These are phyloP conservation scores for Grantiella picta DNA, from an alignment of 2,113 vertebrate species.

Conservation along the genomic window DNA sequence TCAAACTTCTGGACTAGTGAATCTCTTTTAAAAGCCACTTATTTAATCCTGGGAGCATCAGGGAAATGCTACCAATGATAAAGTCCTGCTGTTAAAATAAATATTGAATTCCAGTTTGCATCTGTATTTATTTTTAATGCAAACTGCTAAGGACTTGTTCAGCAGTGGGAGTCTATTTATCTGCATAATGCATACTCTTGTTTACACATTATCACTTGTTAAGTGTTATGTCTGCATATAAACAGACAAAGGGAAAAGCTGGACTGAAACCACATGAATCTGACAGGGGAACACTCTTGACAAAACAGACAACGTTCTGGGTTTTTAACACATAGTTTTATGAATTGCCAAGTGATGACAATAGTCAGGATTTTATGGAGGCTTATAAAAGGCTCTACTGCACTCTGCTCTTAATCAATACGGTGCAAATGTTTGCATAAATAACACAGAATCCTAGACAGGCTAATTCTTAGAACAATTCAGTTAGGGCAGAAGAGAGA, in stretches of 20 bases:
- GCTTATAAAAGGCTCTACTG: neutral
- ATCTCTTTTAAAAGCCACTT: constrained; percentile 57
- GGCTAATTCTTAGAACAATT: neutral
- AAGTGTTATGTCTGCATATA: constrained; percentile 14
- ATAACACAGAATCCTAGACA: neutral
- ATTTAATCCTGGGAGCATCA: constrained; percentile 46
- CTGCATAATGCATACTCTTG: constrained; percentile 46
- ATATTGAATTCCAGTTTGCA: constrained; percentile 40
- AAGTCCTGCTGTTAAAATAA: constrained; percentile 68
- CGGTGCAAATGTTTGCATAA: neutral
- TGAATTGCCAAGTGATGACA: constrained; percentile 29
- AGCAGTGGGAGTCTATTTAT: constrained; percentile 66
- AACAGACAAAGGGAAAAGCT: constrained; percentile 41
- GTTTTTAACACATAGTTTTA: constrained; percentile 25
- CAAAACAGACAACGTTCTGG: neutral
- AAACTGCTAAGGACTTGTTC: constrained; percentile 46
- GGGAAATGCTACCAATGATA: constrained; percentile 58
- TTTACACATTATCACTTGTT: constrained; percentile 62
- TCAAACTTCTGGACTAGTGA: constrained; percentile 41
- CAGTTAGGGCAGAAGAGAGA: neutral
- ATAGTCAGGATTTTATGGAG: constrained; percentile 15
- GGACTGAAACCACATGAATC: neutral
- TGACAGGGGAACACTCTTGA: neutral
- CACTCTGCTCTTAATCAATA: constrained; percentile 29
- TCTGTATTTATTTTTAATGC: constrained; percentile 62